phyloP scores from a whole-genome alignment of 2,888 invertebrate genomes.

The Athripsodes cinereus region DNA sequence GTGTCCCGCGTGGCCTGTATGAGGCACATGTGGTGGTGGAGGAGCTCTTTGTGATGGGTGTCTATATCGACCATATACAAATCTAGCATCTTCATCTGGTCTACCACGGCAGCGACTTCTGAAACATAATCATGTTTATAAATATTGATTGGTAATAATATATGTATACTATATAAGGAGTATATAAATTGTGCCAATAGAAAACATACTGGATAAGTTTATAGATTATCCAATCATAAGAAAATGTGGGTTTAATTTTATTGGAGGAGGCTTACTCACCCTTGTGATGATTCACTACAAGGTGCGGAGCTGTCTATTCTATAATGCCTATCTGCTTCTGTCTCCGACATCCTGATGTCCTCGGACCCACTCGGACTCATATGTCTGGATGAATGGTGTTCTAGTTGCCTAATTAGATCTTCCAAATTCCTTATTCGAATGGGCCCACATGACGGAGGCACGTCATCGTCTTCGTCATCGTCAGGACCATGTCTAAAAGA shows the following conservation, averaged over 20 bases:
- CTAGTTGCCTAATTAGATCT: conserved; percentile 82
- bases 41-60: conserved; percentile 37
- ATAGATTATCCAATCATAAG: too few species aligned
- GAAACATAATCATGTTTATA: conserved; percentile 31
- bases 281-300: conserved; percentile 69
- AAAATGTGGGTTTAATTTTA: too few species aligned
- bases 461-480: conserved; percentile 61
- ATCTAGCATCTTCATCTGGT: conserved; percentile 65
- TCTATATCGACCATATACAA: conserved; percentile 65
- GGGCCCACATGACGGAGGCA: conserved; percentile 73
- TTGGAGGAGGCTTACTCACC: conserved; percentile 42
- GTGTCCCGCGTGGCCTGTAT: conserved; percentile 44
- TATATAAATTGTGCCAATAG: too few species aligned
- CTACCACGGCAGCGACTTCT: conserved; percentile 47
- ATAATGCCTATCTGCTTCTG: conserved; percentile 83
- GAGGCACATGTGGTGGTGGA: conserved; percentile 38
- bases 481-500: conserved; percentile 26
- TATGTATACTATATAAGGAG: too few species aligned
- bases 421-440: conserved; percentile 86
- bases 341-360: conserved; percentile 83
- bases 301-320: conserved; percentile 69
- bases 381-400: conserved; percentile 78
- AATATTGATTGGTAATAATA: too few species aligned
- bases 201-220: too few species aligned
- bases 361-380: conserved; percentile 90